Evolutionary conservation across 2,113 vertebrate species (phyloP), one percentile per base, ranked within the genome.

Genomic region (Otis tarda): DNA sequence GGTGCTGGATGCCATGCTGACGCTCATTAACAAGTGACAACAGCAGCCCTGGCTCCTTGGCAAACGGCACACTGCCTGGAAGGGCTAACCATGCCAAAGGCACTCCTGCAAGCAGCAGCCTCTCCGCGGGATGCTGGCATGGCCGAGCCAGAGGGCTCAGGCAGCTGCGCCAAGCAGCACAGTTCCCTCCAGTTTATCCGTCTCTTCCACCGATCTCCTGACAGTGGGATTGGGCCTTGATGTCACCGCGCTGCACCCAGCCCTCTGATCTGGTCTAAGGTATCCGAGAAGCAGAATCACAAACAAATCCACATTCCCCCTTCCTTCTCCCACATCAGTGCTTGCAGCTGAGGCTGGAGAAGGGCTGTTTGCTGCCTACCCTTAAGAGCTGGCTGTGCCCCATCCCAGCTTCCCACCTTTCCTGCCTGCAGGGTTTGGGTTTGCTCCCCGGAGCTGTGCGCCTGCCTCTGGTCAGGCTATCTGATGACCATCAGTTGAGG

Each of bases 1-100:
- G 57, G n/a, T 53, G 71, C 82, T 83, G 55, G 68, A 61, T 23
- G 59, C 68, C 10, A 2, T 20, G 55, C 81, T 59, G 71, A 45
- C 14, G 49, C 71, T 93, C 64, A 57, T 65, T 91, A 93, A 75
- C 25, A 85, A 80, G 43, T 59, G 69, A 86, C 64, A 95, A 64
- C 43, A 83, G 75, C 31, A 96, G 94, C 67, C 27, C 79, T 85
- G 71, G 86, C 93, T 97, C 94, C 93, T 61, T 96, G 86, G 97
- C 85, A 95, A 81, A 88, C 7, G 3, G 81, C 41, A 28, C 1
- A 0, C 67, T 92, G 76, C 71, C 94, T 4, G 1, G 37, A 61
- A 89, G 45, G 77, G 50, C 89, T 95, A 84, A 10, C 56, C 45
- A 27, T 22, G 92, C 70, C 89, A 90, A 73, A 77, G 68, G 59